Evolutionary conservation across 2,888 invertebrate genomes (phyloP), one percentile per base, ranked within the genome.

Genomic region (Orthosia gracilis): DNA sequence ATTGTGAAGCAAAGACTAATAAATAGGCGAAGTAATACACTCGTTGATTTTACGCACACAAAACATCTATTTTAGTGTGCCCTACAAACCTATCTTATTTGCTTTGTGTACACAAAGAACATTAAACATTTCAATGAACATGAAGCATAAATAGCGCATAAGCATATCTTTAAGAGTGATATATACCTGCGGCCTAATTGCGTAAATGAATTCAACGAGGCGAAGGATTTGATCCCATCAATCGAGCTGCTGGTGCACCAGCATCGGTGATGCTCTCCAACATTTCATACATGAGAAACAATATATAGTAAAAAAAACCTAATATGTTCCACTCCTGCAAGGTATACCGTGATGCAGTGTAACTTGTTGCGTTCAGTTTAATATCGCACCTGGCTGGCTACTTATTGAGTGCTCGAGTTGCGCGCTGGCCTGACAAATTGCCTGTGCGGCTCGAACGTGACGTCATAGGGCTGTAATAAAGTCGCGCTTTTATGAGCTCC

Each of bases 361-460:
- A 73, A 86, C 86, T 86, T 87, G 86, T 86, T 87, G 86, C 84
- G 63, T 82, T 78, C 82, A 81, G 76, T 84, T 86, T 88, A 86
- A 86, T 86, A 88, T 86, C 81, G 66, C 88, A 86, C 88, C 88
- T 88, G 87, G 85, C 86, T 86, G 86, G 74, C 64, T 78, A 71
- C 84, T 80, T 87, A 87, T 87, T 87, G 87, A 84, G 87, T 80
- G 87, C 79, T 85, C 76, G 78, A 70, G 82, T 63, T 78, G 85
- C 73, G 78, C 87, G 72, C 82, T 78, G 76, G 86, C 52, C 79
- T 87, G 84, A 86, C 74, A 87, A 86, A 86, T 87, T 87, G 79
- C 69, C 61, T 83, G 61, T 57, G 73, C 58, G 54, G 68, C 77
- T 78, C 47, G 77, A 57, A 73, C 77, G 86, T 85, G 87, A 87